phyloP scores from a whole-genome alignment of 2,113 vertebrate species.

The Mobula birostris region DNA sequence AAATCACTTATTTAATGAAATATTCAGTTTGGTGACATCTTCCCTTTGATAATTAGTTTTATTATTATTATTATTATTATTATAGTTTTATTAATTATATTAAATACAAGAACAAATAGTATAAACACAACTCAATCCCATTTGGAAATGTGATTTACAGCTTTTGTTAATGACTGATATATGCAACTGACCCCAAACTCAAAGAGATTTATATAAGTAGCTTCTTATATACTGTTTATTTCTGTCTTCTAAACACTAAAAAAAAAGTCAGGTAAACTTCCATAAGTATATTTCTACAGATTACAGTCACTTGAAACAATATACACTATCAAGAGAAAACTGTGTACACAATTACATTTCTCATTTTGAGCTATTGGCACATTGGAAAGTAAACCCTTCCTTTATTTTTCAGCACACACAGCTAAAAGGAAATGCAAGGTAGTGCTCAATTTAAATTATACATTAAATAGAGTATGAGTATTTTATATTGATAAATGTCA shows the following conservation, averaged over 20 bases:
- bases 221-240: slow-evolving; percentile 19
- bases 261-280: slow-evolving; percentile 31
- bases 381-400: slow-evolving; percentile 36
- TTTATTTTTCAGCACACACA: slow-evolving; percentile 26
- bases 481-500: slow-evolving; percentile 32
- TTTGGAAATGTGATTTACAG: slow-evolving; percentile 14
- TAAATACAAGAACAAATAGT: slow-evolving; percentile 18
- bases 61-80: not conserved
- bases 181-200: slow-evolving; percentile 26
- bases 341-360: slow-evolving; percentile 27
- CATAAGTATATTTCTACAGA: slow-evolving; percentile 22
- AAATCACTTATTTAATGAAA: not conserved
- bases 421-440: slow-evolving; percentile 21
- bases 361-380: slow-evolving; percentile 30
- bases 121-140: not conserved
- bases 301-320: slow-evolving; percentile 36
- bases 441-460: slow-evolving; percentile 18
- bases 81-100: not conserved
- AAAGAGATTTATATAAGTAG: slow-evolving; percentile 36
- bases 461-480: slow-evolving; percentile 35
- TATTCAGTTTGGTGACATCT: not conserved
- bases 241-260: slow-evolving; percentile 26
- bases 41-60: not conserved
- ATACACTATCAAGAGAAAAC: slow-evolving; percentile 34
- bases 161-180: not conserved